These are phyloP conservation scores for Heliothis subflexa DNA, from an alignment of 1,140 invertebrate species.

Conservation along the genomic window DNA sequence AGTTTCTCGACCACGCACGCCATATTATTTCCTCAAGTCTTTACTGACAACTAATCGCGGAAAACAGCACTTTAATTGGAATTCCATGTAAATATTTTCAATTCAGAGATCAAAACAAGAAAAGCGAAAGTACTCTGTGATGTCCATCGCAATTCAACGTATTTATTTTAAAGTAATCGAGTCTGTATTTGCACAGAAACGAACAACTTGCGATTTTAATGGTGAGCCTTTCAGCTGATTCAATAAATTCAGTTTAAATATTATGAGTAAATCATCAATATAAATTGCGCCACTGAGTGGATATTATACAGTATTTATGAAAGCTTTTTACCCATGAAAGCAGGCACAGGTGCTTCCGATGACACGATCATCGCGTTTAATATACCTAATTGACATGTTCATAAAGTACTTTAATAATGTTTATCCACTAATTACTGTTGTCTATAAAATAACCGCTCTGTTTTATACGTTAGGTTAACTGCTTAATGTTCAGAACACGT, in stretches of 20 bases:
- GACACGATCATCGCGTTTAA: conserved; percentile 17
- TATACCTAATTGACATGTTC: conserved; percentile 21
- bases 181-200: background rate
- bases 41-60: background rate
- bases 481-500: conserved; percentile 23
- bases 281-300: conserved; percentile 10
- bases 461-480: conserved; percentile 9
- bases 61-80: conserved; percentile 1
- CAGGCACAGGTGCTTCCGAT: conserved; percentile 20
- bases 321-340: conserved; percentile 27
- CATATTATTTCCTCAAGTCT: conserved; percentile 6
- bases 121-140: conserved; percentile 21
- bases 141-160: conserved; percentile 7
- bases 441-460: background rate
- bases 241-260: conserved; percentile 27
- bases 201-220: conserved; percentile 3
- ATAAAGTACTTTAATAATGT: conserved; percentile 28
- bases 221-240: conserved; percentile 11
- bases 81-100: conserved; percentile 24
- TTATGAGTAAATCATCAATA: conserved; percentile 28
- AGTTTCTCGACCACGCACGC: conserved; percentile 13
- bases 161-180: conserved; percentile 1
- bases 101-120: background rate
- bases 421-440: background rate
- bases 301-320: conserved; percentile 33